Base-by-base conservation (phyloP, 2,888 invertebrate species). In the Hyppa rectilinea region DNA sequence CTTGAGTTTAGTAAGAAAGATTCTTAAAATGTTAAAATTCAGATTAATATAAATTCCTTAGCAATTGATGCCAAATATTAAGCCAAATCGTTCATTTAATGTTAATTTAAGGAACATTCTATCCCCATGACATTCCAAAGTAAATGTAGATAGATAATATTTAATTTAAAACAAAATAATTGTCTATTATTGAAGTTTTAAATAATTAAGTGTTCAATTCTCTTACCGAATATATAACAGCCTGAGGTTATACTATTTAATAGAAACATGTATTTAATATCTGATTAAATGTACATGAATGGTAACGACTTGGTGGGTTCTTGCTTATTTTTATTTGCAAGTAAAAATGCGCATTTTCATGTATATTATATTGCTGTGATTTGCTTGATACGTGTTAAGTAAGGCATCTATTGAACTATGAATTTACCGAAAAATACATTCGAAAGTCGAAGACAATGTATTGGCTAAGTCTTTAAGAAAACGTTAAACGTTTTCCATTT, bases 181-280 rank as follows among this genome's bases (percentile, higher is more conserved):
- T 89, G 89, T 91, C 89, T 92, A 90, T 89, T 90, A 89, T 77
- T 86, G 78, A 86, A 85, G 86, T 87, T 89, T 86, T 82, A 75
- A 84, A 81, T 82, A 78, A 84, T 81, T 90, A 90, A 89, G 89
- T 92, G 91, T 92, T 92, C 89, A 90, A 85, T 85, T 85, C 82
- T 84, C 73, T 75, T 85, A 82, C 68, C 68, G 78, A 81, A 80
- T 83, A 79, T 82, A 63, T 83, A 77, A 85, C 67, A 82, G 78
- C 81, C 83, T 75, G 73, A 71, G 49, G 31, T 73, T 79, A 78
- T 75, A 81, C 77, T 70, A 81, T 78, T 71, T 60, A 71, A 76
- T 80, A 81, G 70, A 71, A 77, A 63, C 29, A 68, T 64, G 40
- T 80, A 73, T 69, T 66, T 70, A 47, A 43, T 58, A 62, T 61